phyloP scores from a whole-genome alignment of 1,140 invertebrate genomes.

The Panagrolaimus sp. region DNA sequence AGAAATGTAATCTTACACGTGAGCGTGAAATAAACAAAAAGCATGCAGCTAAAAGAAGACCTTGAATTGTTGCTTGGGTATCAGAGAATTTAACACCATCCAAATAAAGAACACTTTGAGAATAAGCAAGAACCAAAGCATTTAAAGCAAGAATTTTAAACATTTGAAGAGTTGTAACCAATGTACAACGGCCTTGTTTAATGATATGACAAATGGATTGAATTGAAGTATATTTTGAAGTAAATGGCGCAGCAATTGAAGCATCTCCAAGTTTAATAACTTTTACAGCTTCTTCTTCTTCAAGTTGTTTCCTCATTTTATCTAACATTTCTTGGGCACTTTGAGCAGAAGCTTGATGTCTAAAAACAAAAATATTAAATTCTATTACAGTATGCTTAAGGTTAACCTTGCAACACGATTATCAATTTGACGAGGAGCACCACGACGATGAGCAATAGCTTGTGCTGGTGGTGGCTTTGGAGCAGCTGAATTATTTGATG shows the following conservation, averaged over 20 bases:
- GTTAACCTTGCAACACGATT: neutral
- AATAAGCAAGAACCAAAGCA: slow-evolving; percentile 92
- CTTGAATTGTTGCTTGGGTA: slow-evolving; percentile 89
- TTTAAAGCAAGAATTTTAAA: slow-evolving; percentile 99
- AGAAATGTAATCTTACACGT: slow-evolving; percentile 68
- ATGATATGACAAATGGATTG: slow-evolving; percentile 96
- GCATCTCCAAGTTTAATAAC: slow-evolving; percentile 93
- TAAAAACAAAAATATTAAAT: neutral
- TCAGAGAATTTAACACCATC: slow-evolving; percentile 98
- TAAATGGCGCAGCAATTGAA: slow-evolving; percentile 97
- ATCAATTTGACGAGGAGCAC: slow-evolving; percentile 13
- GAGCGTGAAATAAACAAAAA: slow-evolving; percentile 97
- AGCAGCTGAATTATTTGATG: slow-evolving; percentile 17
- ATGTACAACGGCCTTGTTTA: slow-evolving; percentile 94
- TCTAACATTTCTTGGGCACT: slow-evolving; percentile 63
- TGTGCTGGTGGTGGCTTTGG: slow-evolving; percentile 20
- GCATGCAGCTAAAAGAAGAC: slow-evolving; percentile 83
- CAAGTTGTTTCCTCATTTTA: slow-evolving; percentile 78
- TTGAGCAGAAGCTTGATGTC: slow-evolving; percentile 22
- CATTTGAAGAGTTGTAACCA: slow-evolving; percentile 99
- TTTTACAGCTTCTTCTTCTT: slow-evolving; percentile 79
- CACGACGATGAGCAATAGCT: slow-evolving; percentile 1
- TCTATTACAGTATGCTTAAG: neutral
- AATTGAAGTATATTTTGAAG: slow-evolving; percentile 91
- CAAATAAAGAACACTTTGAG: slow-evolving; percentile 93